Evolutionary conservation across 2,113 vertebrate genomes (phyloP).

Genomic region (Aspiorhynchus laticeps): DNA sequence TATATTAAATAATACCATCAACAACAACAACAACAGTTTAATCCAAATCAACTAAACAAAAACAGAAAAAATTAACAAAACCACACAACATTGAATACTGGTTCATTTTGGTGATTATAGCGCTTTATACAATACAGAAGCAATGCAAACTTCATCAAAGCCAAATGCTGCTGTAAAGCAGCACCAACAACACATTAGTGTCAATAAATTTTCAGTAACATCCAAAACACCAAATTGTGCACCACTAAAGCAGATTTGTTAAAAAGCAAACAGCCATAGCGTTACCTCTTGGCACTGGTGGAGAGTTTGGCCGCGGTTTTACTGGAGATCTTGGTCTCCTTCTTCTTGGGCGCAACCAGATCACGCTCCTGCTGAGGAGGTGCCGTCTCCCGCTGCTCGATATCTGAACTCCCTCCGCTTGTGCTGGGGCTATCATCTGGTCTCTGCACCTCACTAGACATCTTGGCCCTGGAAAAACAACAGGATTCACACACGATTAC

Average conservation of each 20-base stretch:
- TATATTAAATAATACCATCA: too few relatives aligned
- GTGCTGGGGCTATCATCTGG: slow-evolving; percentile 98
- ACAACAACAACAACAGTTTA: too few relatives aligned
- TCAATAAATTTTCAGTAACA: background rate
- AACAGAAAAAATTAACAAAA: too few relatives aligned
- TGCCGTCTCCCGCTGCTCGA: slow-evolving; percentile 90
- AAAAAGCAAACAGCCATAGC: background rate
- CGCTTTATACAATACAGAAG: background rate
- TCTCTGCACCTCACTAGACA: slow-evolving; percentile 98
- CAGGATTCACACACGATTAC: slow-evolving; percentile 5
- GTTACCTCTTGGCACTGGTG: slow-evolving; percentile 97
- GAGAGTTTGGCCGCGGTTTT: slow-evolving; percentile 98
- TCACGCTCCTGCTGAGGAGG: slow-evolving; percentile 94
- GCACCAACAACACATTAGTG: background rate
- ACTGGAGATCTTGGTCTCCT: slow-evolving; percentile 98
- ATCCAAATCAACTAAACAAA: too few relatives aligned
- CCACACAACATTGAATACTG: too few relatives aligned
- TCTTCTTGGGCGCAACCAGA: slow-evolving; percentile 96
- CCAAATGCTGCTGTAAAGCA: background rate
- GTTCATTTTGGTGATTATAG: too few relatives aligned
- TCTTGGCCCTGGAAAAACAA: slow-evolving; percentile 78
- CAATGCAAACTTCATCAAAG: too few relatives aligned
- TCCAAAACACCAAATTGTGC: background rate
- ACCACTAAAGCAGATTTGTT: slow-evolving; percentile 28
- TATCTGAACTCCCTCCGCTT: slow-evolving; percentile 96